These are phyloP conservation scores for Cardiocondyla obscurior DNA, from an alignment of 1,140 invertebrate genomes.

Conservation along the genomic window DNA sequence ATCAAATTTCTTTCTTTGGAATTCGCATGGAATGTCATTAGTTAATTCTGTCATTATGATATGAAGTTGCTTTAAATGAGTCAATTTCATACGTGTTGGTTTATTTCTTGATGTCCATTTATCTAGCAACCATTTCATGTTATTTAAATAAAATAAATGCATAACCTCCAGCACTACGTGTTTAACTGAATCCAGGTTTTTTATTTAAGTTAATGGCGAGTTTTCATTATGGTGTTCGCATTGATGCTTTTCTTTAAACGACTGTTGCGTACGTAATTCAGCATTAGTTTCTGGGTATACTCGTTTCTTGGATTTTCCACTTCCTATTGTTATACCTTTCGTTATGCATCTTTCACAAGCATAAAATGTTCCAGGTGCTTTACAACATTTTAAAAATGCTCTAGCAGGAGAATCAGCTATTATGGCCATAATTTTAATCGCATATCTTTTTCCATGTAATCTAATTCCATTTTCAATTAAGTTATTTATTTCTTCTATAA, in stretches of 20 bases:
- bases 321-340: background rate
- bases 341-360: background rate
- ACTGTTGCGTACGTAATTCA: background rate
- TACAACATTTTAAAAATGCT: background rate
- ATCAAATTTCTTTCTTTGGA: background rate
- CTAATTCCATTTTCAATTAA: background rate
- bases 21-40: background rate
- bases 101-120: background rate
- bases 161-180: background rate
- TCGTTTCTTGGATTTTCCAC: background rate
- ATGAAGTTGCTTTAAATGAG: background rate
- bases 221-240: background rate
- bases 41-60: background rate
- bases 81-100: background rate
- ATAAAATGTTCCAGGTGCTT: background rate
- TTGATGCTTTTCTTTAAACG: background rate
- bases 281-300: background rate
- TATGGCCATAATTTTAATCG: background rate
- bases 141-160: conserved; percentile 5
- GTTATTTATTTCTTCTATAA: background rate
- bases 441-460: background rate
- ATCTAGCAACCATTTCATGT: background rate
- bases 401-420: background rate
- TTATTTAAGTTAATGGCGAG: background rate
- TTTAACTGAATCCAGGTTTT: background rate